Percentiles rank a stretch among this genome's conserved stretches.
These are phyloP conservation scores for Orius laevigatus DNA, from an alignment of 1,140 invertebrate genomes.

Conservation along the genomic window DNA sequence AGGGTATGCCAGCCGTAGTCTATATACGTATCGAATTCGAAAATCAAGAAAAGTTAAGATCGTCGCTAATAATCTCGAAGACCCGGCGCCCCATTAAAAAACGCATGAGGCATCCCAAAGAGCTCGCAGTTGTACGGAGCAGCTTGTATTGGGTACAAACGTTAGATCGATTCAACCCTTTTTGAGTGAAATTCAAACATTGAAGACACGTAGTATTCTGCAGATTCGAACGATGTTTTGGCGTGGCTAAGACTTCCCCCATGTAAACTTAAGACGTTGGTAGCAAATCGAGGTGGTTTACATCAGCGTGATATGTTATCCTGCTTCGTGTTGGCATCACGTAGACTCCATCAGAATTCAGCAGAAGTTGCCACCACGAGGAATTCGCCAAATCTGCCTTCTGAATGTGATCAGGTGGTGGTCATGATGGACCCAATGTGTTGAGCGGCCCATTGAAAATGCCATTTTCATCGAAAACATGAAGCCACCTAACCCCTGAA, in stretches of 20 bases:
- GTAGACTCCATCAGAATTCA: constrained; percentile 3
- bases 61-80: constrained; percentile 24
- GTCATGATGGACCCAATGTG: not conserved
- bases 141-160: constrained; percentile 20
- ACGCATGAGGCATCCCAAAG: constrained; percentile 24
- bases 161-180: constrained; percentile 1
- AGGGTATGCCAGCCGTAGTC: constrained; percentile 23
- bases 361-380: constrained; percentile 14
- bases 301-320: not conserved
- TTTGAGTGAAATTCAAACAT: constrained; percentile 7
- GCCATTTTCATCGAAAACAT: not conserved
- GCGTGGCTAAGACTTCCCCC: constrained; percentile 20
- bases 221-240: constrained; percentile 24
- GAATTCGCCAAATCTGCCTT: constrained; percentile 16
- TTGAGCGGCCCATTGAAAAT: not conserved
- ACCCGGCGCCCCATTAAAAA: constrained; percentile 24
- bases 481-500: too few relatives aligned
- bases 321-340: constrained; percentile 7
- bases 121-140: constrained; percentile 27
- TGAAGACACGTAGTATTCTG: constrained; percentile 19
- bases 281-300: constrained; percentile 6
- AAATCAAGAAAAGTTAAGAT: constrained; percentile 1
- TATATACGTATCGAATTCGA: constrained; percentile 20
- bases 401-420: constrained; percentile 19
- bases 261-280: not conserved